phyloP scores from a whole-genome alignment of 1,140 invertebrate genomes.

The Dreissena polymorpha region DNA sequence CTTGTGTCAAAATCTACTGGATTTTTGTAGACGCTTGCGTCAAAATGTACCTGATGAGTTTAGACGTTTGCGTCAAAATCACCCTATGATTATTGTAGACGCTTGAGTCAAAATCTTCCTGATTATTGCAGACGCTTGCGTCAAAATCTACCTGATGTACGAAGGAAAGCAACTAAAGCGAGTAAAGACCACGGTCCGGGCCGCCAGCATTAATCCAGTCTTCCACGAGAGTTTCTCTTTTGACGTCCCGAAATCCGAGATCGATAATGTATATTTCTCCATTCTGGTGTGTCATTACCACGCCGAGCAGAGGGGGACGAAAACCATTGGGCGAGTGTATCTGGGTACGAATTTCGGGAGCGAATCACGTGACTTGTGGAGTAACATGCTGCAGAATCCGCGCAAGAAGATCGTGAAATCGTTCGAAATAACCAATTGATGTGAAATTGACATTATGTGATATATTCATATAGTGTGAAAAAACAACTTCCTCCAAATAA shows the following conservation, averaged over 20 bases:
- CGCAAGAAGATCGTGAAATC: slow-evolving; percentile 63
- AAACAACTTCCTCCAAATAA: no score
- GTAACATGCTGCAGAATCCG: slow-evolving; percentile 65
- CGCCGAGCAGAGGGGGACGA: slow-evolving; percentile 46
- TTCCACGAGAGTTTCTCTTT: slow-evolving; percentile 83
- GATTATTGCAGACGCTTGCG: slow-evolving; percentile 82
- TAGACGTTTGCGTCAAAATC: slow-evolving; percentile 84
- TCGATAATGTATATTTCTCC: slow-evolving; percentile 91
- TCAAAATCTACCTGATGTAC: slow-evolving; percentile 82
- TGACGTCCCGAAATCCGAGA: slow-evolving; percentile 84
- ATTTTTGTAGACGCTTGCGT: slow-evolving; percentile 83
- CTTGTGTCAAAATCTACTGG: slow-evolving; percentile 82
- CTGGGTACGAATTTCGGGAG: slow-evolving; percentile 65
- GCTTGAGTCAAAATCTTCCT: slow-evolving; percentile 83
- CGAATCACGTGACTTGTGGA: slow-evolving; percentile 62
- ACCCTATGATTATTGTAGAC: slow-evolving; percentile 82
- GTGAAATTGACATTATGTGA: no score
- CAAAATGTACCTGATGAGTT: slow-evolving; percentile 80
- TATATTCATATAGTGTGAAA: no score
- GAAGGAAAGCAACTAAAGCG: slow-evolving; percentile 82
- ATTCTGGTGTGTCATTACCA: slow-evolving; percentile 94
- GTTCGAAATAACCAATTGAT: slow-evolving; percentile 17
- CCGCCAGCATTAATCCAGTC: slow-evolving; percentile 81
- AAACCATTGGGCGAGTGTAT: slow-evolving; percentile 67
- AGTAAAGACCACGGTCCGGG: slow-evolving; percentile 81